A percentile compares a stretch with the other conserved stretches of the same genome.
Evolutionary conservation across 2,797 vertebrate species (phyloP).

Genomic region (Diglossa cyanea): DNA sequence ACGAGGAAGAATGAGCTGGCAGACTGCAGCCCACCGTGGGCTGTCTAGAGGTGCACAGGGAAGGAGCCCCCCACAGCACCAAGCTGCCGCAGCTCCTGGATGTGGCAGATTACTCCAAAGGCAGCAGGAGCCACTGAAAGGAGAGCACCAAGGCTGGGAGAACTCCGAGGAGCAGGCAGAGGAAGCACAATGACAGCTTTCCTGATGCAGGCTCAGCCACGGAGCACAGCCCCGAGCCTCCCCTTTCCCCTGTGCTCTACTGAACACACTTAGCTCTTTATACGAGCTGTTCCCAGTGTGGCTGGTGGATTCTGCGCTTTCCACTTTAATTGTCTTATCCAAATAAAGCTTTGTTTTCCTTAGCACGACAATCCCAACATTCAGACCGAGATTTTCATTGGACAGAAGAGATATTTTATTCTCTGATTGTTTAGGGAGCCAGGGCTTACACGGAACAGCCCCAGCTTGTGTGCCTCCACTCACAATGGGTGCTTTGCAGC

Average conservation of each 20-base stretch:
- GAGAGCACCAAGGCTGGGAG: neutral
- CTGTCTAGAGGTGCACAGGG: rapidly evolving
- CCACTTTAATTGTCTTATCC: slow-evolving; percentile 71
- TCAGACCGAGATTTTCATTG: slow-evolving; percentile 57
- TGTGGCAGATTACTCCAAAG: neutral
- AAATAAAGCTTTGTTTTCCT: slow-evolving; percentile 72
- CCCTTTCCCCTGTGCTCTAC: slow-evolving; percentile 38
- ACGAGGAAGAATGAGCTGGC: neutral
- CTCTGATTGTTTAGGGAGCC: slow-evolving; percentile 56
- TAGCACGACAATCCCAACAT: slow-evolving; percentile 65
- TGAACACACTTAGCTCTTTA: slow-evolving; percentile 57
- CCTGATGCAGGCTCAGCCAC: neutral
- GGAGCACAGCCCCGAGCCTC: neutral
- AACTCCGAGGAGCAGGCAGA: neutral
- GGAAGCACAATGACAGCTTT: slow-evolving; percentile 31
- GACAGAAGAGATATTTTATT: slow-evolving; percentile 68
- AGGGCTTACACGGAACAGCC: slow-evolving; percentile 45
- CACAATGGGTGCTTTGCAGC: slow-evolving; percentile 43
- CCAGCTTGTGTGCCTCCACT: slow-evolving; percentile 9
- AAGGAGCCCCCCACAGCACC: neutral
- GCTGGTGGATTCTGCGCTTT: slow-evolving; percentile 62
- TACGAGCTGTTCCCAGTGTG: slow-evolving; percentile 48
- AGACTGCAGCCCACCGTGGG: neutral
- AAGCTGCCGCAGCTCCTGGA: neutral
- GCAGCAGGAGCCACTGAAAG: neutral